Percentiles rank a stretch among this genome's conserved stretches.
Conservation (phyloP, 2,888 invertebrate genomes). For the Desoria tigrina region DNA sequence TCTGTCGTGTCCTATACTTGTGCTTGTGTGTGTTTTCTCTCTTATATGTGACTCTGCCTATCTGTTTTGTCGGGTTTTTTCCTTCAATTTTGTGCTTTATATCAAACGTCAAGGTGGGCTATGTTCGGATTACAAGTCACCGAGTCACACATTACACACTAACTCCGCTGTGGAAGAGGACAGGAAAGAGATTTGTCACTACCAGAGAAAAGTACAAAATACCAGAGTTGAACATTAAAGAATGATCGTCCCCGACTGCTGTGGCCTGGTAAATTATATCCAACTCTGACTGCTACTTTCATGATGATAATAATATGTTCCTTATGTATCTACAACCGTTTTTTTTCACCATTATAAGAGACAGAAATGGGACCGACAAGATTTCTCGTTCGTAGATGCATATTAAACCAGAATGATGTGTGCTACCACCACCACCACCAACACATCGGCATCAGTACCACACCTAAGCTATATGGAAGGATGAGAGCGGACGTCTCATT, state of each 20-base stretch:
- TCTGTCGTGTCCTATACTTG: no score
- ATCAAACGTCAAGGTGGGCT: no score
- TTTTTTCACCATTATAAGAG: not conserved
- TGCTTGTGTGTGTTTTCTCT: no score
- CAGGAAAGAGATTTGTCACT: conserved; percentile 7
- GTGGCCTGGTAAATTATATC: not conserved
- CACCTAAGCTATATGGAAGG: not conserved
- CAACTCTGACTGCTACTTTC: not conserved
- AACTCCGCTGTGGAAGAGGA: no score
- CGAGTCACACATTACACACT: no score
- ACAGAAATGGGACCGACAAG: conserved; percentile 13
- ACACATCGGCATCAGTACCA: conserved; percentile 27
- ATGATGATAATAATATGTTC: not conserved
- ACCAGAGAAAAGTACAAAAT: conserved; percentile 9
- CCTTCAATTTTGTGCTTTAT: no score
- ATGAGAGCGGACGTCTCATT: conserved; percentile 46
- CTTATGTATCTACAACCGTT: no score
- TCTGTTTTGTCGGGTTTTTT: no score
- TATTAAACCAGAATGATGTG: conserved; percentile 22
- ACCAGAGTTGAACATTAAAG: not conserved
- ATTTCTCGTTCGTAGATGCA: conserved; percentile 7
- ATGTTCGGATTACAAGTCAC: no score
- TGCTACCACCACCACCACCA: conserved; percentile 33
- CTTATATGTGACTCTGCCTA: no score
- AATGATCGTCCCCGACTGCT: no score